These are phyloP conservation scores for Agrotis segetum DNA, from an alignment of 2,888 invertebrate species.

Conservation along the genomic window DNA sequence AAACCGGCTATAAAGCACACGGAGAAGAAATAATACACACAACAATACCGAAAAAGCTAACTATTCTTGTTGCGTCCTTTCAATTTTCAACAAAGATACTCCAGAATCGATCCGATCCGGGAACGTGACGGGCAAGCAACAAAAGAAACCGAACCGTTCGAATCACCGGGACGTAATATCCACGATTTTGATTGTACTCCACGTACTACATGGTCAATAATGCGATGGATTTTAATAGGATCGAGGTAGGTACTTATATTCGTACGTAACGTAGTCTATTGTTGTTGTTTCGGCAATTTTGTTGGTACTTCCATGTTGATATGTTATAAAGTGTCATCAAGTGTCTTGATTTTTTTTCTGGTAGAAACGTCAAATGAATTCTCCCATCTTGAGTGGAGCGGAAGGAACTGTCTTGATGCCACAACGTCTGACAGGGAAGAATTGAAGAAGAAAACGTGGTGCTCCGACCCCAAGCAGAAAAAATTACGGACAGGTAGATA, in stretches of 20 bases:
- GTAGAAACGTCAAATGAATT: too few species aligned
- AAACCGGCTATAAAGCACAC: neutral
- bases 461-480: too few species aligned
- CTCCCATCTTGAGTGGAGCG: too few species aligned
- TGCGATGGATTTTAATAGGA: constrained; percentile 41
- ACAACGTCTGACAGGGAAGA: too few species aligned
- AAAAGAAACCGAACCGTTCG: constrained; percentile 41
- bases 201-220: constrained; percentile 42
- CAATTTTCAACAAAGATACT: constrained; percentile 50
- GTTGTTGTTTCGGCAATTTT: neutral
- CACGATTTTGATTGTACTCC: constrained; percentile 47
- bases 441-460: too few species aligned
- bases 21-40: constrained; percentile 18
- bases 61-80: constrained; percentile 40
- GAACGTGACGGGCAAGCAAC: constrained; percentile 46
- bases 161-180: constrained; percentile 43
- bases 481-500: too few species aligned
- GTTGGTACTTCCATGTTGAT: neutral
- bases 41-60: constrained; percentile 47
- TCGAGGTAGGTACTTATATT: neutral
- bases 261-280: neutral
- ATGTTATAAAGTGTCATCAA: neutral
- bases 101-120: constrained; percentile 42
- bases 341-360: too few species aligned
- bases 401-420: too few species aligned